Conservation (phyloP, 1,140 invertebrate genomes). For the Pseudomyrmex dendroicus region DNA sequence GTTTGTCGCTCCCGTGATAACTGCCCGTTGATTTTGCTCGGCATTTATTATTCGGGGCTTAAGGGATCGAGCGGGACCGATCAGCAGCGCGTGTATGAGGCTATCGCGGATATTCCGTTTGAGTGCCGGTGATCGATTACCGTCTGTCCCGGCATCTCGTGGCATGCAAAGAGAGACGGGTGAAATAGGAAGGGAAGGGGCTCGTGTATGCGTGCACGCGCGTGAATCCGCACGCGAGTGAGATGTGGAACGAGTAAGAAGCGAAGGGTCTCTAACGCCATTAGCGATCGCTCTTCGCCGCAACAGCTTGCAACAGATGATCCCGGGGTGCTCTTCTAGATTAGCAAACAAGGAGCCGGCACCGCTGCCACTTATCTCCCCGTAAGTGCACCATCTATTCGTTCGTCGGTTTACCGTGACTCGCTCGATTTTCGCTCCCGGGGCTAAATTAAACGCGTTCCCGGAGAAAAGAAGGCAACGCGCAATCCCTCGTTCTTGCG, state of each 20-base stretch:
- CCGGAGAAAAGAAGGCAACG: slow-evolving; percentile 62
- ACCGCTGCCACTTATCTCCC: slow-evolving; percentile 75
- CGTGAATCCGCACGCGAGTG: not conserved
- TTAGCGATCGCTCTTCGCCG: slow-evolving; percentile 78
- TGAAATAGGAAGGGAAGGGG: not conserved
- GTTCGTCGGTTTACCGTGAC: slow-evolving; percentile 67
- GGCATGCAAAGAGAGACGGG: slow-evolving; percentile 39
- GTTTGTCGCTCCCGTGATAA: slow-evolving; percentile 10
- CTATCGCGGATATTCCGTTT: slow-evolving; percentile 71
- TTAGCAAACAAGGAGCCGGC: slow-evolving; percentile 77
- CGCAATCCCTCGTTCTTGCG: slow-evolving; percentile 61
- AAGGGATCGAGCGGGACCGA: slow-evolving; percentile 50
- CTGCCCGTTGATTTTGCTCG: slow-evolving; percentile 44
- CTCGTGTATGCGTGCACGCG: not conserved
- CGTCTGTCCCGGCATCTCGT: slow-evolving; percentile 14
- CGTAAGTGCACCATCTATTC: slow-evolving; percentile 77
- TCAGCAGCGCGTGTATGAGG: slow-evolving; percentile 18
- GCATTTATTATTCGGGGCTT: slow-evolving; percentile 58
- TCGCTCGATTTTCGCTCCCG: slow-evolving; percentile 67
- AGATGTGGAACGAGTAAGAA: slow-evolving; percentile 24
- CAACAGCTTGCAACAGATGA: slow-evolving; percentile 80
- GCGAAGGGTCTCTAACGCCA: slow-evolving; percentile 71
- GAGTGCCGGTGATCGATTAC: slow-evolving; percentile 77
- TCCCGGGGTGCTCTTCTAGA: slow-evolving; percentile 75
- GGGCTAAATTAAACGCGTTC: slow-evolving; percentile 69